These are phyloP conservation scores for Smithornis capensis DNA, from an alignment of 2,113 vertebrate genomes.

Conservation along the genomic window DNA sequence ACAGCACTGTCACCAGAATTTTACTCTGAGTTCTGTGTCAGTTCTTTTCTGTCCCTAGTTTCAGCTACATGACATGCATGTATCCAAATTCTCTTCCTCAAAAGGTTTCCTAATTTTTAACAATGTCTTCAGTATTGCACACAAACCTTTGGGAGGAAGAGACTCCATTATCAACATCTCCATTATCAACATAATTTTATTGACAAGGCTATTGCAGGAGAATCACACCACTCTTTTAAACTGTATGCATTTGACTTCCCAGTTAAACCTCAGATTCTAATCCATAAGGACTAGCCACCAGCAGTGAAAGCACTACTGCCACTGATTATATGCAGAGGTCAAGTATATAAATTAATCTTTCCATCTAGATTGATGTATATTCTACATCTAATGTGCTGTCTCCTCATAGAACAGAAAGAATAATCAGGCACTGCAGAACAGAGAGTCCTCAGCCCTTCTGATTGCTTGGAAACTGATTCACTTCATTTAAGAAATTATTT, in stretches of 20 bases:
- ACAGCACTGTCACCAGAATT: neutral
- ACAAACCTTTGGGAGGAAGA: neutral
- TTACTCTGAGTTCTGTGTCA: neutral
- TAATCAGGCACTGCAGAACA: neutral
- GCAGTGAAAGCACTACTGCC: neutral
- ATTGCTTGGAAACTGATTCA: neutral
- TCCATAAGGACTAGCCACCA: neutral
- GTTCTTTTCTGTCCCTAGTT: neutral
- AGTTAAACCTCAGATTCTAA: neutral
- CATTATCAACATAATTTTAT: neutral
- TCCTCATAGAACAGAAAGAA: neutral
- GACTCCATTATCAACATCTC: too few species aligned
- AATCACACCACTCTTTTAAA: neutral
- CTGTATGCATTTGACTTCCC: neutral
- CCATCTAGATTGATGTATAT: neutral
- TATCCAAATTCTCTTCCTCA: neutral
- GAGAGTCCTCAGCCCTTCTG: neutral
- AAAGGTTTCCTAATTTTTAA: neutral
- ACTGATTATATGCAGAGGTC: neutral
- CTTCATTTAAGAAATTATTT: neutral
- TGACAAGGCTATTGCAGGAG: neutral
- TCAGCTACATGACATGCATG: neutral
- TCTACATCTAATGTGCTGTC: neutral
- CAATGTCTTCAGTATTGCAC: rapidly evolving
- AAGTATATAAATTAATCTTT: neutral